phyloP scores from a whole-genome alignment of 2,888 invertebrate species.

The Dicranocentrus wangi region DNA sequence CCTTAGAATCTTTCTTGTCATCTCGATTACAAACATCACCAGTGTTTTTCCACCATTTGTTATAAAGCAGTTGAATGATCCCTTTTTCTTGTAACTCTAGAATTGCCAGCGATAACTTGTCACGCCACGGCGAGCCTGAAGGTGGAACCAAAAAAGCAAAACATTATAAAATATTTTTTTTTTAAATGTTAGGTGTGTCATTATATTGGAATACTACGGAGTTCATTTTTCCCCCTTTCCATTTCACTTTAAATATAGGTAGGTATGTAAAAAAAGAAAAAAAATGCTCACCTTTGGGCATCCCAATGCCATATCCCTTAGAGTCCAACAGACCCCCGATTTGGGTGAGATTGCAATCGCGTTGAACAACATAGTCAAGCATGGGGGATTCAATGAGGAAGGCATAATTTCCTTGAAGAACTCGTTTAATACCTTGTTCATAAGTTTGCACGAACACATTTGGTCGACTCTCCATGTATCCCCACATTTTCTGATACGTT shows the following conservation, averaged over 20 bases:
- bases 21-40: conserved; percentile 92
- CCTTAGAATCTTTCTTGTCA: conserved; percentile 92
- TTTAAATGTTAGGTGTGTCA: too few species aligned
- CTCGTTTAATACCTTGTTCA: conserved; percentile 91
- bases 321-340: conserved; percentile 84
- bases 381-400: conserved; percentile 99
- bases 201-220: too few species aligned
- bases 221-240: too few species aligned
- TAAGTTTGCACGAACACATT: conserved; percentile 91
- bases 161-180: too few species aligned
- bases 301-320: conserved; percentile 97
- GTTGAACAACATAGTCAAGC: conserved; percentile 90
- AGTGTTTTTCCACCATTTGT: conserved; percentile 98
- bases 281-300: conserved; percentile 84
- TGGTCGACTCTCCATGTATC: conserved; percentile 89
- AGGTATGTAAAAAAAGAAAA: too few species aligned
- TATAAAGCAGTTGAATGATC: conserved; percentile 92
- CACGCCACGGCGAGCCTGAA: conserved; percentile 92
- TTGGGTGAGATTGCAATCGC: conserved; percentile 90
- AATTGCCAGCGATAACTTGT: conserved; percentile 94
- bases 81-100: conserved; percentile 96
- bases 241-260: too few species aligned
- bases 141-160: conserved; percentile 77
- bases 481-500: conserved; percentile 96
- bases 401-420: conserved; percentile 92